phyloP scores from a whole-genome alignment of 2,888 invertebrate species.

The Amphipyra tragopoginis region DNA sequence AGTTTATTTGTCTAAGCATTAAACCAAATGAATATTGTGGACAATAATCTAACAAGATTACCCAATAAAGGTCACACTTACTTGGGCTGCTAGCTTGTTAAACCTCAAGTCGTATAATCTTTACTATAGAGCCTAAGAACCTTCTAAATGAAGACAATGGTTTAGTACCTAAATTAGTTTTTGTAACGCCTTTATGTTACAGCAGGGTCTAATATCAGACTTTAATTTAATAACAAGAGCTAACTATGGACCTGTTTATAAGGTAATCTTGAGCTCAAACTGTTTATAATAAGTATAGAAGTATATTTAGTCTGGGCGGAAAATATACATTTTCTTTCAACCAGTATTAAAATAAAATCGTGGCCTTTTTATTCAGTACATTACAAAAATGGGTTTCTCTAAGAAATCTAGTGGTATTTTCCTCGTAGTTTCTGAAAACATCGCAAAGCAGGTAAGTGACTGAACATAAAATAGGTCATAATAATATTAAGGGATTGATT shows the following conservation, averaged over 20 bases:
- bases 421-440: no score
- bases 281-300: no score
- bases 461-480: no score
- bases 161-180: slow-evolving; percentile 31
- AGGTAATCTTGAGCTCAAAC: slow-evolving; percentile 4
- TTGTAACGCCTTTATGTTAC: slow-evolving; percentile 2
- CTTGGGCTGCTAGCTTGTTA: slow-evolving; percentile 22
- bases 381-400: no score
- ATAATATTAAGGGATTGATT: no score
- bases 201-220: slow-evolving; percentile 19
- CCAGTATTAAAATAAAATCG: no score
- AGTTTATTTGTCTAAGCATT: slow-evolving; percentile 6
- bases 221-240: slow-evolving; percentile 7
- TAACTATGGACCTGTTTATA: slow-evolving; percentile 7
- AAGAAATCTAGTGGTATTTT: no score
- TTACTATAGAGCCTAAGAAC: slow-evolving; percentile 31
- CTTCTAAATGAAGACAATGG: slow-evolving; percentile 32
- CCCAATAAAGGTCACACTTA: slow-evolving; percentile 26
- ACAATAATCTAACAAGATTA: slow-evolving; percentile 28
- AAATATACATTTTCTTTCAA: no score
- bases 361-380: no score
- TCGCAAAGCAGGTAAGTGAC: no score
- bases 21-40: slow-evolving; percentile 15
- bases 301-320: no score
- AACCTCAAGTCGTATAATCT: slow-evolving; percentile 38